Base-by-base conservation (phyloP, 1,140 invertebrate species). In the Pseudomyrmex concolor region DNA sequence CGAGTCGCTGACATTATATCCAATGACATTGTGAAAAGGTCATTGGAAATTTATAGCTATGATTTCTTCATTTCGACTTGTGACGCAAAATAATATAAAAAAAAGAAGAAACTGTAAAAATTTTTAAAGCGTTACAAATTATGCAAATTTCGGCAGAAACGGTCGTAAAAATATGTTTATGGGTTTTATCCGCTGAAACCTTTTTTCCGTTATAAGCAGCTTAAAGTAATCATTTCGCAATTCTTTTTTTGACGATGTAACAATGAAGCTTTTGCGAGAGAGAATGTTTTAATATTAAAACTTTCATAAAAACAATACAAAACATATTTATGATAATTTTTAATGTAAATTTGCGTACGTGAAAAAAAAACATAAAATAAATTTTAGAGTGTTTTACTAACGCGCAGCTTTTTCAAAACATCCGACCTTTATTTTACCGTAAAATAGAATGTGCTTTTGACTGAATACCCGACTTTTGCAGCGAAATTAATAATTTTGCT, bases 1-100 rank as follows among this genome's bases (percentile, higher is more conserved):
- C n/a, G 60, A 25, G 25, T 55, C 54, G 68, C 70, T 63, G 73
- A 57, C 67, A 57, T 70, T 51, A 71, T 43, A 22, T 51, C 25
- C 15, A 43, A 25, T 51, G 51, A 63, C 51, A 55, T 45, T 48
- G 17, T 50, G 13, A 51, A 0, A 2, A 67, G 43, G 55, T 86
- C 73, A 68, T 17, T 84, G 73, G 2, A 72, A 63, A 83, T 72
- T 64, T 86, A 82, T 72, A 55, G 13, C 1, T 7, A 9, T 3
- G n/a, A 9, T 51, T 62, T 70, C 19, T 55, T 59, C 19, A 60
- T 54, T 1, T 12, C 50, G 19, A 60, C 51, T 59, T 3, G 48
- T 9, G 19, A 15, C 15, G 54, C 15, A 13, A 48, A 15, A 12
- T 3, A 2, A 48, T 13, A 13, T 2, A 2, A 54, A 64, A 17